A percentile compares a stretch with the other conserved stretches of the same genome.
Conservation (phyloP, 2,113 vertebrate genomes). For the Hippocampus mohnikei region DNA sequence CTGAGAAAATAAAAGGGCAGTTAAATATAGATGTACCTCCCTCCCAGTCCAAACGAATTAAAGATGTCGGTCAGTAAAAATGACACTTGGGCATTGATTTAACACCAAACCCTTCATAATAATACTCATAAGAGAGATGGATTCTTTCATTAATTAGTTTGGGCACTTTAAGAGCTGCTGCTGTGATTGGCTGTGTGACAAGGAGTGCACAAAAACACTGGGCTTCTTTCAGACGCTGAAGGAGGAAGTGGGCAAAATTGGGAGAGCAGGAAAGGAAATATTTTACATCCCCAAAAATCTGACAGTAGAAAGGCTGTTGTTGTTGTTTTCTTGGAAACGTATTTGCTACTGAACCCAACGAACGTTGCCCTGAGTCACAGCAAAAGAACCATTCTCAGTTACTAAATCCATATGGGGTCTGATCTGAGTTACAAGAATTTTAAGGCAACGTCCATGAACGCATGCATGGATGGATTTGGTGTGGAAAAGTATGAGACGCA, state of each 20-base stretch:
- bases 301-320: background rate
- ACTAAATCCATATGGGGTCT: background rate
- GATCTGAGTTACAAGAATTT: background rate
- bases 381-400: background rate
- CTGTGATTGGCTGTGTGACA: slow-evolving; percentile 82
- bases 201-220: slow-evolving; percentile 76
- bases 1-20: slow-evolving; percentile 92
- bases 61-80: slow-evolving; percentile 71
- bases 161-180: slow-evolving; percentile 73
- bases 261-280: slow-evolving; percentile 43
- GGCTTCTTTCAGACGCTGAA: slow-evolving; percentile 80
- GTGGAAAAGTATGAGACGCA: too few species aligned
- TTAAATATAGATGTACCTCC: slow-evolving; percentile 91
- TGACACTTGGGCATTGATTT: slow-evolving; percentile 23
- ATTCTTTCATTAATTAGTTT: slow-evolving; percentile 59
- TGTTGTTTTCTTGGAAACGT: background rate
- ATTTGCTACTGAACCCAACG: background rate
- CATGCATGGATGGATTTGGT: background rate
- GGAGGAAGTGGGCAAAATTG: slow-evolving; percentile 59
- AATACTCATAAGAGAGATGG: slow-evolving; percentile 36
- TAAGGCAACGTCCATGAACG: too few species aligned
- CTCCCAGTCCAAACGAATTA: slow-evolving; percentile 88
- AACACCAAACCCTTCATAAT: slow-evolving; percentile 42
- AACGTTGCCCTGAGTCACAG: background rate
- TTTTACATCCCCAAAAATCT: background rate